Evolutionary conservation across 1,140 invertebrate genomes (phyloP).

Genomic region (Spodoptera frugiperda): DNA sequence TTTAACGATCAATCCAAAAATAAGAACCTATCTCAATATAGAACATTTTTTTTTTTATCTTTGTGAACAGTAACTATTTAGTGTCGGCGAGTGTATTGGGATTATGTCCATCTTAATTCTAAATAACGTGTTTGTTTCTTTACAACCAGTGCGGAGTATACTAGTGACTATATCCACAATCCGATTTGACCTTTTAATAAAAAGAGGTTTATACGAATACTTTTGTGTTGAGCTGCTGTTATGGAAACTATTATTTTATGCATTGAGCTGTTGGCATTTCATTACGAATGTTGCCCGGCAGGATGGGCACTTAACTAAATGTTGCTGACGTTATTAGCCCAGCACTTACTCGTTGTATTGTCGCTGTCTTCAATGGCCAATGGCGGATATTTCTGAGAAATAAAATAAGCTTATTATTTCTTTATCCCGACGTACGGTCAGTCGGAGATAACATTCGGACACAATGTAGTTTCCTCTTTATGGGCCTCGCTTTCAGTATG

Average conservation of each 20-base stretch:
- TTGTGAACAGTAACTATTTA: too few species aligned
- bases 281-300: not conserved
- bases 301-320: not conserved
- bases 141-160: not conserved
- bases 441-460: not conserved
- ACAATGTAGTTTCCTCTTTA: not conserved
- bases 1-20: too few species aligned
- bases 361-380: too few species aligned
- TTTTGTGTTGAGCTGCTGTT: slow-evolving; percentile 20
- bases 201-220: slow-evolving; percentile 6
- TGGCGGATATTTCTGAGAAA: too few species aligned
- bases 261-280: slow-evolving; percentile 30
- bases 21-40: too few species aligned
- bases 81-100: too few species aligned
- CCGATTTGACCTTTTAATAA: slow-evolving; percentile 36
- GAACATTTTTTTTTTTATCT: too few species aligned
- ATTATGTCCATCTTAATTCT: not conserved
- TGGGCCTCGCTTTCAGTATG: too few species aligned
- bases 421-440: not conserved
- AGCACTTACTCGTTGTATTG: too few species aligned
- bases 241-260: slow-evolving; percentile 39
- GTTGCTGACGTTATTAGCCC: not conserved
- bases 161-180: not conserved
- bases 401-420: slow-evolving; percentile 7
- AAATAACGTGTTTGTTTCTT: slow-evolving; percentile 22